phyloP scores from a whole-genome alignment of 1,140 invertebrate genomes.

The Drosophila nikananu region DNA sequence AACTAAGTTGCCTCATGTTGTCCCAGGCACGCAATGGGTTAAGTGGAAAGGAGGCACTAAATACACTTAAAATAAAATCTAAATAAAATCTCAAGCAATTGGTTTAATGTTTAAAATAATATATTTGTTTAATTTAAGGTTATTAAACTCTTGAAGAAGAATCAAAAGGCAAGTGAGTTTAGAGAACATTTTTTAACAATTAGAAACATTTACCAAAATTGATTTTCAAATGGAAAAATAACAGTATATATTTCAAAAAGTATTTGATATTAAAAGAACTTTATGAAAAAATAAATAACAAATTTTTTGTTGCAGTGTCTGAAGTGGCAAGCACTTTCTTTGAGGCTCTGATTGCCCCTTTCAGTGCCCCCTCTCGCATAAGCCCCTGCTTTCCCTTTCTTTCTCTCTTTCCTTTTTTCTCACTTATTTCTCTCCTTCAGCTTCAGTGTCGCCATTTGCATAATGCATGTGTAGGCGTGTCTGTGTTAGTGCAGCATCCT shows the following conservation, averaged over 20 bases:
- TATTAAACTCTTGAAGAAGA: not conserved
- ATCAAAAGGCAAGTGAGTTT: no score
- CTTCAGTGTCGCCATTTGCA: slow-evolving; percentile 49
- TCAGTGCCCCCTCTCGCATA: slow-evolving; percentile 4
- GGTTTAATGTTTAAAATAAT: not conserved
- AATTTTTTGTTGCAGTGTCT: not conserved
- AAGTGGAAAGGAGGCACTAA: slow-evolving; percentile 18
- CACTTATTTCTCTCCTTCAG: slow-evolving; percentile 35
- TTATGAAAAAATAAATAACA: no score
- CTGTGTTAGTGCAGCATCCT: slow-evolving; percentile 49
- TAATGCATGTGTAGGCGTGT: slow-evolving; percentile 21
- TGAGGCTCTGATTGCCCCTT: slow-evolving; percentile 17
- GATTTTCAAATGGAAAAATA: not conserved
- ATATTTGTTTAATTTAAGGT: not conserved
- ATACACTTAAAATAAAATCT: not conserved
- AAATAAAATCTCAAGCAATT: not conserved
- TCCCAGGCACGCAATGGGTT: slow-evolving; percentile 56
- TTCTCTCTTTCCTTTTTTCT: slow-evolving; percentile 4
- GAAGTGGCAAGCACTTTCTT: slow-evolving; percentile 26
- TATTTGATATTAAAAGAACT: no score
- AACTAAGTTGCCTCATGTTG: slow-evolving; percentile 76
- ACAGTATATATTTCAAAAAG: not conserved
- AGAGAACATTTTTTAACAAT: not conserved
- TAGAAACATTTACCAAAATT: not conserved
- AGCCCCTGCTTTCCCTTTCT: slow-evolving; percentile 10